Base-by-base conservation (phyloP, 2,113 vertebrate genomes). In the Bufo bufo region DNA sequence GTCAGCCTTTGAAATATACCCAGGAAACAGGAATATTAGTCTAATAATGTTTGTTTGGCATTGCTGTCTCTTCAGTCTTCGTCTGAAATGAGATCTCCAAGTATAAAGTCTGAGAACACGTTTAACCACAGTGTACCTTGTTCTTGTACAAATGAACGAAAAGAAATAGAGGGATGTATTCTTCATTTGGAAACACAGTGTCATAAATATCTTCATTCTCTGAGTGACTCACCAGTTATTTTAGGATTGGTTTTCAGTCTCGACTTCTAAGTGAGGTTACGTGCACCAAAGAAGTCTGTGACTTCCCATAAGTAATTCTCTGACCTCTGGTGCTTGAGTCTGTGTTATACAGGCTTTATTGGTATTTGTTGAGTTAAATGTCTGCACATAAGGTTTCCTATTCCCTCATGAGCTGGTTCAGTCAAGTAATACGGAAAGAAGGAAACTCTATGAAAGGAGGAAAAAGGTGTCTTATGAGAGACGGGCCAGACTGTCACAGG, bases 221-320 rank as follows among this genome's bases (percentile, higher is more conserved):
- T 74, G 47, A 79, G 52, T 82, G 78, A 87, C 58, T 87, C 79
- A 75, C 78, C 52, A 63, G 75, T 81, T 81, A 81, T 87, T 87
- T 87, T 47, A 87, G 77, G 23, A 19, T 63, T 77, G 50, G 43
- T 50, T 82, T 77, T 61, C 66, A 83, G 71, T 88, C 54, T 66
- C 79, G 12, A 3, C 33, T 33, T 54, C 23, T 72, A 72, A 87
- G 85, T 50, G 45, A 88, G 14, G 54, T 75, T 61, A 61, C 20
- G 3, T 66, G n/a, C 14, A 52, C 66, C 56, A n/a, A 77, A 66
- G 47, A 79, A 79, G 61, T 50, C 47, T 71, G n/a, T 81, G 85
- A 86, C 85, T 66, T 45, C 85, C 80, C 45, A 69, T 56, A 54
- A 16, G 43, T 79, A 69, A 69, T 79, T 66, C 66, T 74, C 69